Conservation (phyloP, 2,797 vertebrate genomes). For the Danio tinwini region DNA sequence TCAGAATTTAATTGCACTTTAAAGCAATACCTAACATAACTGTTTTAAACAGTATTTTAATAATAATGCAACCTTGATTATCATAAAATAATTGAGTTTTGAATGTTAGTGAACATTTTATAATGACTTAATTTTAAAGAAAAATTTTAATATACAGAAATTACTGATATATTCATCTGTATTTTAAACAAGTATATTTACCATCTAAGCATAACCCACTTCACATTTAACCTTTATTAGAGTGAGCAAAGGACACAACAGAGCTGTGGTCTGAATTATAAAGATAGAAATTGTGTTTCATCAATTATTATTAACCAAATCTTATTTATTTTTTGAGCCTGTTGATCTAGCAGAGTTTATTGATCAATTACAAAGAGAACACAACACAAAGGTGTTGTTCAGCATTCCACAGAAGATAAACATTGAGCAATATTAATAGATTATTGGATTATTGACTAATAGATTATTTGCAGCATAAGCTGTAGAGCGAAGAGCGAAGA, state of each 20-base stretch:
- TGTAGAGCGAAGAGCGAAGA: neutral
- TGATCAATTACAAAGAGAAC: neutral
- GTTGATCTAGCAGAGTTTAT: neutral
- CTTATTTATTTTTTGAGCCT: conserved; percentile 3
- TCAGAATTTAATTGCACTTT: too few relatives aligned
- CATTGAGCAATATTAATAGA: conserved; percentile 22
- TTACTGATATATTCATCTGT: neutral
- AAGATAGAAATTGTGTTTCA: neutral
- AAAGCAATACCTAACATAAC: neutral
- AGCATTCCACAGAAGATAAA: conserved; percentile 24
- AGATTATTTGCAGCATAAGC: neutral
- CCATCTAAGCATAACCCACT: neutral
- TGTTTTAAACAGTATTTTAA: neutral
- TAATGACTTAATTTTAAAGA: too few relatives aligned
- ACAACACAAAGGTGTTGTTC: neutral
- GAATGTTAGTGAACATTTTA: too few relatives aligned
- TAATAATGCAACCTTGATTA: neutral
- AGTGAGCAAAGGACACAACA: neutral
- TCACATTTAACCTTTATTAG: neutral
- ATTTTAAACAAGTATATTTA: neutral
- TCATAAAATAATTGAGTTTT: too few relatives aligned
- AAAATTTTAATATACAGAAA: too few relatives aligned
- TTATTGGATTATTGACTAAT: conserved; percentile 45
- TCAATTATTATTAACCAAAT: conserved; percentile 11
- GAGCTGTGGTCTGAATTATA: neutral